phyloP scores from a whole-genome alignment of 2,113 vertebrate genomes.

The Chunga burmeisteri region DNA sequence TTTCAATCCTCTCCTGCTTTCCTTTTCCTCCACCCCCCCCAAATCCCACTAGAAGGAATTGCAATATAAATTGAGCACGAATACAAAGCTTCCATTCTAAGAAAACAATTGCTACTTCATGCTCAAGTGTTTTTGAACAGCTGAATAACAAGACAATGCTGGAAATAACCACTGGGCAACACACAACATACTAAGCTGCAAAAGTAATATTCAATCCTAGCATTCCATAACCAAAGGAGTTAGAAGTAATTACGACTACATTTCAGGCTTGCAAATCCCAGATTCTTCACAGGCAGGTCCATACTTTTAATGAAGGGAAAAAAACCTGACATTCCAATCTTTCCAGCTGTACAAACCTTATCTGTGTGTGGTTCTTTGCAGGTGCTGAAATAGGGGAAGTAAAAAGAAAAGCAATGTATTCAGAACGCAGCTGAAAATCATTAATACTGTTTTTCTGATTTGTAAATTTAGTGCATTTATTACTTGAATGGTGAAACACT shows the following conservation, averaged over 20 bases:
- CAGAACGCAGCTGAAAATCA: constrained; percentile 49
- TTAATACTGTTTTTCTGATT: constrained; percentile 39
- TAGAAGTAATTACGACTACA: background rate
- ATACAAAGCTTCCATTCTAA: background rate
- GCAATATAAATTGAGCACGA: background rate
- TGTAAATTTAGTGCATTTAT: constrained; percentile 22
- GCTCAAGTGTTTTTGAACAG: background rate
- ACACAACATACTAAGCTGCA: background rate
- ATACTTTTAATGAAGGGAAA: background rate
- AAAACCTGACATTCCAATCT: background rate
- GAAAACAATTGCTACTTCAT: background rate
- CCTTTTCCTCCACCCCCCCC: background rate
- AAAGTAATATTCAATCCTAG: background rate
- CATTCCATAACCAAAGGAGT: background rate
- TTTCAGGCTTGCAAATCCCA: background rate
- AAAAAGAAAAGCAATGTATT: constrained; percentile 35
- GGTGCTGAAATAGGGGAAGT: constrained; percentile 35
- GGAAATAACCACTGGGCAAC: background rate
- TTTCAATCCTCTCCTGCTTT: background rate
- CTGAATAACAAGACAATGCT: background rate
- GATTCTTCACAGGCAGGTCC: background rate
- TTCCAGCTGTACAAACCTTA: constrained; percentile 55
- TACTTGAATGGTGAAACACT: background rate
- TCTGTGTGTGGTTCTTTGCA: constrained; percentile 49
- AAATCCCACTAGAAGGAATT: background rate